Conservation (phyloP, 2,888 invertebrate species). For the Xestoiulus laeticollis region DNA sequence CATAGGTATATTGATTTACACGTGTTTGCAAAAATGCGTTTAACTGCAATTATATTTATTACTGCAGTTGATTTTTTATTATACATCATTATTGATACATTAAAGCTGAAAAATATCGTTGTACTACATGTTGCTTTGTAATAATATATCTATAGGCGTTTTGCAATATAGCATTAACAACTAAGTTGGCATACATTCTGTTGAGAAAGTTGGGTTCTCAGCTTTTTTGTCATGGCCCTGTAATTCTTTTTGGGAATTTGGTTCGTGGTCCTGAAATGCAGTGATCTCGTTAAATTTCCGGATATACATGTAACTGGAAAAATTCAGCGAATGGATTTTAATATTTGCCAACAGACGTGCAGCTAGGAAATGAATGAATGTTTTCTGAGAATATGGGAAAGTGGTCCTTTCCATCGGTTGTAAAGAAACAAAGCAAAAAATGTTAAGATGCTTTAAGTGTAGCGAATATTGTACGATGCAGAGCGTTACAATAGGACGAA, state of each 20-base stretch:
- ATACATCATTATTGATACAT: neutral
- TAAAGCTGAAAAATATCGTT: too few species aligned
- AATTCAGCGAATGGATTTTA: too few species aligned
- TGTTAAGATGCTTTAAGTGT: neutral
- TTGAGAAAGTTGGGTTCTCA: too few species aligned
- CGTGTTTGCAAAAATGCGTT: conserved; percentile 22
- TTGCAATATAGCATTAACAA: too few species aligned
- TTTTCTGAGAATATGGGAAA: neutral
- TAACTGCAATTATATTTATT: neutral
- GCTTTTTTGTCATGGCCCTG: too few species aligned
- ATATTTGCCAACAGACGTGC: too few species aligned
- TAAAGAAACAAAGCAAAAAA: too few species aligned
- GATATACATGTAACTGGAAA: too few species aligned
- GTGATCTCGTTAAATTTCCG: neutral
- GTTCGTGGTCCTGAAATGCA: neutral
- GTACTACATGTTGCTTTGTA: too few species aligned
- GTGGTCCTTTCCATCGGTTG: neutral
- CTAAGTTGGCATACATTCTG: too few species aligned
- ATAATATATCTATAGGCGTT: too few species aligned
- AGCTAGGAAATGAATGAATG: neutral
- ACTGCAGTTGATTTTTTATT: neutral
- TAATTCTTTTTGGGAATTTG: neutral
- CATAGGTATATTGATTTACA: neutral
- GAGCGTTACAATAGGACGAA: neutral
- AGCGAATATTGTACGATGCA: neutral